These are phyloP conservation scores for Noctua pronuba DNA, from an alignment of 2,888 invertebrate genomes.

Conservation along the genomic window DNA sequence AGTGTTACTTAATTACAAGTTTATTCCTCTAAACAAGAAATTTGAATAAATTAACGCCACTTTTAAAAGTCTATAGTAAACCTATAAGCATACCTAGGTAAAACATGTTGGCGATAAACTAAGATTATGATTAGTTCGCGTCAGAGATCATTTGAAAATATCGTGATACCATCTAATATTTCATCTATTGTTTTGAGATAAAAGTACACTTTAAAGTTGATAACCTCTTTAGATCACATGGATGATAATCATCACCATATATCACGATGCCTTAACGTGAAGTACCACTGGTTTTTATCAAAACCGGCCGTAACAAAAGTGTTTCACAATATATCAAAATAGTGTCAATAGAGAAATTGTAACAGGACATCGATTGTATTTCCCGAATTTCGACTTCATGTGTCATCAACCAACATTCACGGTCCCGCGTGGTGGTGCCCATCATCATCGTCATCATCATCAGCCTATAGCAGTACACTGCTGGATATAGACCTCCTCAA, in stretches of 20 bases:
- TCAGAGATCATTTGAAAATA: constrained; percentile 6
- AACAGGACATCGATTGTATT: background rate
- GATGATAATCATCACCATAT: background rate
- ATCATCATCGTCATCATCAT: no score
- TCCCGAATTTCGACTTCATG: background rate
- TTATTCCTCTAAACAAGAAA: background rate
- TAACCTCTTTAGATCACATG: constrained; percentile 17
- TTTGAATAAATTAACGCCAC: background rate
- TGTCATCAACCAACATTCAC: background rate
- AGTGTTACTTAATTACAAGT: background rate
- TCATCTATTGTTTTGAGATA: constrained; percentile 15
- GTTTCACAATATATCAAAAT: background rate
- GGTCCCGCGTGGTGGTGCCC: no score
- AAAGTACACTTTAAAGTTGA: background rate
- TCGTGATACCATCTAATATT: background rate
- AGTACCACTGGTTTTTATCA: background rate
- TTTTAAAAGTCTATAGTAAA: background rate
- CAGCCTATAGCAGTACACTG: no score
- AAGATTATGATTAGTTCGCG: background rate
- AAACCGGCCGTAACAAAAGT: background rate
- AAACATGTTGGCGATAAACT: background rate
- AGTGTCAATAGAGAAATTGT: background rate
- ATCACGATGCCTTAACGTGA: background rate
- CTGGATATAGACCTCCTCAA: no score
- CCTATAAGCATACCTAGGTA: background rate